These are phyloP conservation scores for Taenioides sp. DNA, from an alignment of 2,797 vertebrate genomes.

Conservation along the genomic window DNA sequence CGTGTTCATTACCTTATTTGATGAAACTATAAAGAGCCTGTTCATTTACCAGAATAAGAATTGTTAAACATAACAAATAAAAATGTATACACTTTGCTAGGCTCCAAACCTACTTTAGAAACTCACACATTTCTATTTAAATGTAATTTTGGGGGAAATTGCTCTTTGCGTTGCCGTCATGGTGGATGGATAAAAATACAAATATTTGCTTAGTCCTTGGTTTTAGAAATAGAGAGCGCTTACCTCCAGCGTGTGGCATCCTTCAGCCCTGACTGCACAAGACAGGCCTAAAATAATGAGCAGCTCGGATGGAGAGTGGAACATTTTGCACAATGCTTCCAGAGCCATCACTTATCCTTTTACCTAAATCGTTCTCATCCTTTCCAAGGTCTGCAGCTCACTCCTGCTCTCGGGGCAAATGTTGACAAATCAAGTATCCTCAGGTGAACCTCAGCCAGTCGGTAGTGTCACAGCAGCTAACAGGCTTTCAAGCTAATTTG, in stretches of 20 bases:
- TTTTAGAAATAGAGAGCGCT: slow-evolving; percentile 2
- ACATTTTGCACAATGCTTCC: slow-evolving; percentile 11
- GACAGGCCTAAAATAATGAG: slow-evolving; percentile 14
- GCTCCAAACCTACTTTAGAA: neutral
- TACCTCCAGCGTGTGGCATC: neutral
- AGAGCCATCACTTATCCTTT: slow-evolving; percentile 14
- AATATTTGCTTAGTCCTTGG: slow-evolving; percentile 9
- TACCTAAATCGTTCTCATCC: slow-evolving; percentile 12
- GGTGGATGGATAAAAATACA: neutral
- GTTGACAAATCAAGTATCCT: slow-evolving; percentile 11
- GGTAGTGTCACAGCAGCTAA: neutral
- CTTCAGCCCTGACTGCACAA: slow-evolving; percentile 8
- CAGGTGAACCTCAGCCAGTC: neutral
- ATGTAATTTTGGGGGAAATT: neutral
- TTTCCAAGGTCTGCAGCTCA: slow-evolving; percentile 4
- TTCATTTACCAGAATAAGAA: neutral
- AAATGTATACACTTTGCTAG: neutral
- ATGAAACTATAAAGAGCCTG: neutral
- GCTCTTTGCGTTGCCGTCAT: neutral
- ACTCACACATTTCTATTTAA: neutral
- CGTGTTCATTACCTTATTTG: neutral
- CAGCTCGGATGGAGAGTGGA: neutral
- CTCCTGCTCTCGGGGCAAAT: slow-evolving; percentile 7
- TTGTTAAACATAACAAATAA: neutral
- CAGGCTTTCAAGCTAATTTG: no score